These are phyloP conservation scores for Leptobrachium leishanense DNA, from an alignment of 2,113 vertebrate genomes.

Conservation along the genomic window DNA sequence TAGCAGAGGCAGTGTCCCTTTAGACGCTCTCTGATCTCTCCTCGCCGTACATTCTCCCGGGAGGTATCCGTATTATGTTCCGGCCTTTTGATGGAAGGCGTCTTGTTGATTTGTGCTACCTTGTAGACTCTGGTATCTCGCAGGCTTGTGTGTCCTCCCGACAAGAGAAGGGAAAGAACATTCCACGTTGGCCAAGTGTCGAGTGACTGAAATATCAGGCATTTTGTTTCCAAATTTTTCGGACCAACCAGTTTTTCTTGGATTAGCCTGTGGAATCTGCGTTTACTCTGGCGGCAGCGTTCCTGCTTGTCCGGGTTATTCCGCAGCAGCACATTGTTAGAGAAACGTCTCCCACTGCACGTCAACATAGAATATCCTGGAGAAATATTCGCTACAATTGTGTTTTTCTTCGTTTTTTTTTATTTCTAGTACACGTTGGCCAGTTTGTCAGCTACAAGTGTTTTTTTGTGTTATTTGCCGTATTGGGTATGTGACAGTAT, in stretches of 20 bases:
- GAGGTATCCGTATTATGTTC: neutral
- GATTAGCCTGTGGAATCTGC: neutral
- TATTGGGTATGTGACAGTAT: too few relatives aligned
- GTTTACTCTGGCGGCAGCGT: neutral
- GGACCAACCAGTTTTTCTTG: neutral
- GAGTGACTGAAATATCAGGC: conserved; percentile 3
- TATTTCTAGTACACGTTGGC: too few relatives aligned
- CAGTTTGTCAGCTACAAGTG: too few relatives aligned
- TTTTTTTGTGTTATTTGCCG: too few relatives aligned
- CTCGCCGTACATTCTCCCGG: neutral
- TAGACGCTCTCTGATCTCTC: too few relatives aligned
- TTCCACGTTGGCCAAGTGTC: neutral
- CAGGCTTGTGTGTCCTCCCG: neutral
- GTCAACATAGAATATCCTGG: too few relatives aligned
- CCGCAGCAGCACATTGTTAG: too few relatives aligned
- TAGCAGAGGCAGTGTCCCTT: too few relatives aligned
- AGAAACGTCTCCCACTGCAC: too few relatives aligned
- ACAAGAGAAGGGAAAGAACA: neutral
- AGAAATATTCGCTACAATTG: too few relatives aligned
- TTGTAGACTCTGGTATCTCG: neutral
- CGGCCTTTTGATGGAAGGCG: neutral
- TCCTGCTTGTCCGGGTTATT: neutral
- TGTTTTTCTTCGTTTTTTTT: too few relatives aligned
- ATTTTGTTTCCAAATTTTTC: neutral
- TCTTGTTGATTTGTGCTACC: neutral